Base-by-base conservation (phyloP, 1,140 invertebrate genomes). In the Neodiprion virginianus region DNA sequence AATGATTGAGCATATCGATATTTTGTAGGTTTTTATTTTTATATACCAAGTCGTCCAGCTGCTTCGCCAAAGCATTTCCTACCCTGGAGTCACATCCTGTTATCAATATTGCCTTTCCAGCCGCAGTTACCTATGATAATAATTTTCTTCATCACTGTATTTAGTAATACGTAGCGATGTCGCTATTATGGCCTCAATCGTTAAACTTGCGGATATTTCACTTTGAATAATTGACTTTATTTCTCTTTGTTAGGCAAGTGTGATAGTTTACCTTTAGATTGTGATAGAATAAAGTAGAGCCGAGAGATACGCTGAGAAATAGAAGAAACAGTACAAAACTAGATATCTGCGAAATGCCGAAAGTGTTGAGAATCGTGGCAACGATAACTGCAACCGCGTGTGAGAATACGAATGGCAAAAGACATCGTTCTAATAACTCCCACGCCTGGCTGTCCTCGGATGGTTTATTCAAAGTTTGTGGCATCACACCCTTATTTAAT, bases 11-110 rank as follows among this genome's bases (percentile, higher is more conserved):
- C 7, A 50, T 5, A 8, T 71, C 40, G 17, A 1, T 9, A 28
- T 21, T 67, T 17, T 48, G 11, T 68, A 72, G 11, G 72, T 71
- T 8, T 10, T 50, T n/a, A 49, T 7, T 50, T 49, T 66, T 40
- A 53, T 67, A 79, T 87, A 91, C 90, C 84, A 95, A 87, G 84
- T 95, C 93, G 82, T 96, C 94, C 70, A 96, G 86, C 77, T 93
- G 90, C 78, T 93, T 91, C 9, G 94, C 94, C 78, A 95, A 87
- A 75, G 92, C 92, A 86, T 92, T 93, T 73, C 94, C 95, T 72
- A 96, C 90, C 48, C 92, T 92, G 47, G 93, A 92, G 87, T 96
- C 95, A 87, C 95, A 96, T 71, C 94, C 95, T n/a, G 95, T 96
- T 74, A 97, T 91, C 28, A 96, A 86, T 7, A 96, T 92, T 8